These are phyloP conservation scores for Malachius bipustulatus DNA, from an alignment of 2,888 invertebrate genomes.

Conservation along the genomic window DNA sequence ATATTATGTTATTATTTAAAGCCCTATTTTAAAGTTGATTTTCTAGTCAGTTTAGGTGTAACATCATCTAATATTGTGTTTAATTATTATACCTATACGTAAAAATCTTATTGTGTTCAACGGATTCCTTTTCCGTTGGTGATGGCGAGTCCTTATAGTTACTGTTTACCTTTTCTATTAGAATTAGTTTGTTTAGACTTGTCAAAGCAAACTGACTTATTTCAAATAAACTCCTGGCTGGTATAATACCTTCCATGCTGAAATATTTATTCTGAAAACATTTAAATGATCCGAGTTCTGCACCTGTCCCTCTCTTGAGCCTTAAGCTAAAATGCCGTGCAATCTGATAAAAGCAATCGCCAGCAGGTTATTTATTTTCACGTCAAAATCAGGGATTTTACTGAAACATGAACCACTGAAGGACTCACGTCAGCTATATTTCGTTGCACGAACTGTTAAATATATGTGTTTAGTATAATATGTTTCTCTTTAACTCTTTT, in stretches of 20 bases:
- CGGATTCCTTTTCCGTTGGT: constrained; percentile 11
- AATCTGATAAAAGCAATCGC: constrained; percentile 15
- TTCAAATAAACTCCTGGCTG: too few relatives aligned
- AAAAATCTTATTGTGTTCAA: constrained; percentile 9
- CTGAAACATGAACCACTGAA: constrained; percentile 15
- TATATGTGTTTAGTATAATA: too few relatives aligned
- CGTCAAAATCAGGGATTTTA: constrained; percentile 13
- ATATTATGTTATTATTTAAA: constrained; percentile 21
- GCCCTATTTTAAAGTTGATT: constrained; percentile 12
- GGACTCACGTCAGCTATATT: constrained; percentile 17
- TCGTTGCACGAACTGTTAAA: not conserved
- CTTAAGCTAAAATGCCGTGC: constrained; percentile 22
- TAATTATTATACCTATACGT: not conserved
- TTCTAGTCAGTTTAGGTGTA: constrained; percentile 20
- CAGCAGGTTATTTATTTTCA: constrained; percentile 12
- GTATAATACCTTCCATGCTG: too few relatives aligned
- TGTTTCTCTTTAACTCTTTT: too few relatives aligned
- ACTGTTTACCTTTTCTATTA: constrained; percentile 10
- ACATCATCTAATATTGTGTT: constrained; percentile 11
- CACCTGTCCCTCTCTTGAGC: constrained; percentile 17
- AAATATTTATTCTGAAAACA: constrained; percentile 13
- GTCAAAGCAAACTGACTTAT: constrained; percentile 21
- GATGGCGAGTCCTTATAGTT: constrained; percentile 25
- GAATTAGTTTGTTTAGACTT: constrained; percentile 1
- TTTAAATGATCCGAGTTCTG: too few relatives aligned